Conservation (phyloP, 2,888 invertebrate species). For the Drosophila algonquin region DNA sequence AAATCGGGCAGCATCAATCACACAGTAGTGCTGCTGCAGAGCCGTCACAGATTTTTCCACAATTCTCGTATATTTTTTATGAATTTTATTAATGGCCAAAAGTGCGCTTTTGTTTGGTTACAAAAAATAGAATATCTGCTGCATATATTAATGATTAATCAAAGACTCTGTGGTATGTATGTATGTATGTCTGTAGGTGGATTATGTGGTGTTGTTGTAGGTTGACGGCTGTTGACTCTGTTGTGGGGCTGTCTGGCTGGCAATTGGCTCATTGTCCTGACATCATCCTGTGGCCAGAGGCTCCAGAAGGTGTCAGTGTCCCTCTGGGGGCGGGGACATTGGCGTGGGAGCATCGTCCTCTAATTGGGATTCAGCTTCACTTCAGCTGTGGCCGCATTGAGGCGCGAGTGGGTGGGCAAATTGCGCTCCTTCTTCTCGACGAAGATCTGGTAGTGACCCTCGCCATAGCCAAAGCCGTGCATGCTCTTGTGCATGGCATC, state of each 20-base stretch:
- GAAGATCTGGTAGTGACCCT: slow-evolving; percentile 79
- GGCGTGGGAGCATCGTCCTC: slow-evolving; percentile 7
- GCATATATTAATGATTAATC: slow-evolving; percentile 44
- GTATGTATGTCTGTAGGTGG: not conserved
- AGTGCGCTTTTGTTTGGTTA: slow-evolving; percentile 38
- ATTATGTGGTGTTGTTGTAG: slow-evolving; percentile 15
- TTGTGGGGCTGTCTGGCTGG: slow-evolving; percentile 8
- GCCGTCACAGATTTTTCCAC: slow-evolving; percentile 28
- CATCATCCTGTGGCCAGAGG: slow-evolving; percentile 5
- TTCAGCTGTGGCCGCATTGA: slow-evolving; percentile 77
- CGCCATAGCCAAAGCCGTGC: slow-evolving; percentile 77
- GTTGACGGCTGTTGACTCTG: slow-evolving; percentile 14
- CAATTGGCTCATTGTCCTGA: slow-evolving; percentile 59
- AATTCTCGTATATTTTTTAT: slow-evolving; percentile 42
- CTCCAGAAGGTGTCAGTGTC: slow-evolving; percentile 17
- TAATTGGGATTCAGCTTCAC: slow-evolving; percentile 79
- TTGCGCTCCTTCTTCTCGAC: slow-evolving; percentile 80
- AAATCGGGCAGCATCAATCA: slow-evolving; percentile 44
- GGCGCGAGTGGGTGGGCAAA: slow-evolving; percentile 70
- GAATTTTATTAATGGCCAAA: slow-evolving; percentile 73
- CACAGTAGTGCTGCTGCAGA: slow-evolving; percentile 30
- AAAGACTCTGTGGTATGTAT: slow-evolving; percentile 33
- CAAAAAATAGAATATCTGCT: slow-evolving; percentile 34
- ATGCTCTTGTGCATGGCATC: slow-evolving; percentile 69
- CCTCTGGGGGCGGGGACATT: not conserved